phyloP scores from a whole-genome alignment of 2,888 invertebrate species.

The Rhopalosiphum nymphaeae region DNA sequence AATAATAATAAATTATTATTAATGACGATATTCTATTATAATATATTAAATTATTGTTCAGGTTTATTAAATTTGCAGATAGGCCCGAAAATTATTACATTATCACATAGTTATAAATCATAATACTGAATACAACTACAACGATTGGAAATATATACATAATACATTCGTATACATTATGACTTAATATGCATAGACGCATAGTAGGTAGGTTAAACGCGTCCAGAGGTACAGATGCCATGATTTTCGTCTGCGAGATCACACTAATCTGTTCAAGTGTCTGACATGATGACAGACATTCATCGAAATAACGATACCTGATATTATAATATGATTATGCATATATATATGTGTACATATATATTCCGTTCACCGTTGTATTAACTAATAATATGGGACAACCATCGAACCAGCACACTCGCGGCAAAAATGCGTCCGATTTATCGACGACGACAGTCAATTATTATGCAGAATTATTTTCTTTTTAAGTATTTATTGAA shows the following conservation, averaged over 20 bases:
- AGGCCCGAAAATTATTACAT: not conserved
- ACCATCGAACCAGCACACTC: not conserved
- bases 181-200: not conserved
- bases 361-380: not conserved
- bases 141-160: not conserved
- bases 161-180: not conserved
- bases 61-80: conserved; percentile 28
- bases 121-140: not conserved
- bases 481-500: not conserved
- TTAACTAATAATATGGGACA: not conserved
- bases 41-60: not conserved
- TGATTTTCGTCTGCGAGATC: not conserved
- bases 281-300: not conserved
- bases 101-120: not conserved
- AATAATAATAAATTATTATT: not conserved
- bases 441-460: not conserved
- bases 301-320: not conserved
- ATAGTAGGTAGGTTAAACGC: not conserved
- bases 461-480: not conserved
- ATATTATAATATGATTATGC: not conserved
- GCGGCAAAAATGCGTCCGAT: not conserved
- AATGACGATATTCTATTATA: not conserved
- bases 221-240: not conserved
- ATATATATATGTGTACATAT: not conserved
- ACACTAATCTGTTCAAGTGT: not conserved